phyloP scores from a whole-genome alignment of 2,888 invertebrate species.

The Strigamia transsilvanica region DNA sequence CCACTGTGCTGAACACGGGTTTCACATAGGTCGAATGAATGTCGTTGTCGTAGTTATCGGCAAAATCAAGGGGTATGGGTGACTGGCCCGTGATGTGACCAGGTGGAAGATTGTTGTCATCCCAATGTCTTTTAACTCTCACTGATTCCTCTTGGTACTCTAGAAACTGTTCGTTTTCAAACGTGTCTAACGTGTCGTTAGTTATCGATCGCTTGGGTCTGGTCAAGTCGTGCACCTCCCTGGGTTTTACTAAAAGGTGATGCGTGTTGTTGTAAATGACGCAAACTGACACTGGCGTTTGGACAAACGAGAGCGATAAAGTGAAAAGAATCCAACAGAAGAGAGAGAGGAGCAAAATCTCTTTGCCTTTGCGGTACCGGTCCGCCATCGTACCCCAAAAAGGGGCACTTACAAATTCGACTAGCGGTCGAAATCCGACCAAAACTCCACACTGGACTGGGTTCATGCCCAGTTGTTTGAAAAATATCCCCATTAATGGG shows the following conservation, averaged over 20 bases:
- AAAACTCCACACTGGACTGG: conserved; percentile 91
- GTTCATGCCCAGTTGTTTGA: conserved; percentile 99
- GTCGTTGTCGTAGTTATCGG: conserved; percentile 76
- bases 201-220: conserved; percentile 46
- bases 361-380: conserved; percentile 85
- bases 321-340: conserved; percentile 98
- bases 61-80: conserved; percentile 79
- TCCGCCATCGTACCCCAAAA: conserved; percentile 98
- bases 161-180: background rate
- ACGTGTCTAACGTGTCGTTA: background rate
- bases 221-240: conserved; percentile 43
- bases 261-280: conserved; percentile 74
- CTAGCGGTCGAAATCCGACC: conserved; percentile 95
- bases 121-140: conserved; percentile 55
- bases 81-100: conserved; percentile 69
- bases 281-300: conserved; percentile 92
- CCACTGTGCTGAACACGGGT: conserved; percentile 91
- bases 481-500: conserved; percentile 98
- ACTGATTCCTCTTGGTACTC: background rate
- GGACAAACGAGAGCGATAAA: conserved; percentile 92
- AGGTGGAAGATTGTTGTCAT: conserved; percentile 58
- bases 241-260: conserved; percentile 63
- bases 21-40: conserved; percentile 79
- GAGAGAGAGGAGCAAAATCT: conserved; percentile 86
- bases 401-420: conserved; percentile 96